These are phyloP conservation scores for Bursaphelenchus mucronatus DNA, from an alignment of 1,140 invertebrate species.

Conservation along the genomic window DNA sequence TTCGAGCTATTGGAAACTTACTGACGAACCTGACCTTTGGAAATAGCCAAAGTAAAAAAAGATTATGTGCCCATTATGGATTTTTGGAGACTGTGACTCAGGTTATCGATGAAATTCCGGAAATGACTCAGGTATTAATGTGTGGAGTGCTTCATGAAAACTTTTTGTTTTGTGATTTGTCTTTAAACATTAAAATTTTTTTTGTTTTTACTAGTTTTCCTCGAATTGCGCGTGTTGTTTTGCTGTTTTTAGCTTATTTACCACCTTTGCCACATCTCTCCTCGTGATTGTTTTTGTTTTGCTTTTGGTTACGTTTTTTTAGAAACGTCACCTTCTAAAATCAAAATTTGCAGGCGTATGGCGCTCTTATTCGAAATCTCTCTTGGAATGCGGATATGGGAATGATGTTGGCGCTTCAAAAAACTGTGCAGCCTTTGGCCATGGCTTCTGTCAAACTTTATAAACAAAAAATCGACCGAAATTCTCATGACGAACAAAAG, in stretches of 20 bases:
- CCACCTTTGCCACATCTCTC: too few species aligned
- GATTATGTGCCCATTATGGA: conserved; percentile 24
- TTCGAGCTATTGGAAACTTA: conserved; percentile 30
- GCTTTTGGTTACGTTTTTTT: too few species aligned
- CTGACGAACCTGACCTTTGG: conserved; percentile 34
- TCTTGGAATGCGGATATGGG: conserved; percentile 38
- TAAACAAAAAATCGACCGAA: conserved; percentile 9
- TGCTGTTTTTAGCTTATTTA: too few species aligned
- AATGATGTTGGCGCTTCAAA: conserved; percentile 18
- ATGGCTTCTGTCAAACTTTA: conserved; percentile 20
- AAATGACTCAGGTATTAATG: conserved; percentile 26
- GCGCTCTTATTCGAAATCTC: conserved; percentile 35
- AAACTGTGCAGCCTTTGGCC: conserved; percentile 30
- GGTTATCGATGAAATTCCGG: conserved; percentile 18
- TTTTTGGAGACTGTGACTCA: conserved; percentile 31
- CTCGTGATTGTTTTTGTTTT: too few species aligned
- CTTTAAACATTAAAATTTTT: not conserved
- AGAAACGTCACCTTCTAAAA: not conserved
- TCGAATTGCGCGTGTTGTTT: too few species aligned
- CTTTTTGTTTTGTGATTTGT: not conserved
- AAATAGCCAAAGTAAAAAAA: conserved; percentile 23
- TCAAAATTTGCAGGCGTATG: conserved; percentile 31
- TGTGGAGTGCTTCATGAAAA: not conserved
- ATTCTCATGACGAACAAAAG: conserved; percentile 29
- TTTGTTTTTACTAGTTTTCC: too few species aligned